These are phyloP conservation scores for Sceliomorpha sp. DNA, from an alignment of 2,888 invertebrate genomes.

Conservation along the genomic window DNA sequence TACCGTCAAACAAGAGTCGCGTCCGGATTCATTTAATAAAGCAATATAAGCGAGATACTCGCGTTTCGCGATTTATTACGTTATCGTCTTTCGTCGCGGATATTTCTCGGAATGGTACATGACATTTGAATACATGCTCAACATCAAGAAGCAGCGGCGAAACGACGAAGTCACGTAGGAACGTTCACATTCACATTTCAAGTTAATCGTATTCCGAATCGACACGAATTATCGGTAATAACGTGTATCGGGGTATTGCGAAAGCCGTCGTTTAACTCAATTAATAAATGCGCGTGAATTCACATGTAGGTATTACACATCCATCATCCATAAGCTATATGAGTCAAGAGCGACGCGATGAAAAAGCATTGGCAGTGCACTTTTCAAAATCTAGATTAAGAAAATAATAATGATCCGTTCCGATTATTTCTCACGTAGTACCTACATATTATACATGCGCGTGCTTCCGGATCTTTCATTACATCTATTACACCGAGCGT, in stretches of 20 bases:
- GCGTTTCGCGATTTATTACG: no score
- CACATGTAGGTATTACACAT: constrained; percentile 45
- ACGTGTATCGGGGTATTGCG: constrained; percentile 17
- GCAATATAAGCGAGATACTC: no score
- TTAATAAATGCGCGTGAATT: constrained; percentile 50
- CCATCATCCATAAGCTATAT: constrained; percentile 26
- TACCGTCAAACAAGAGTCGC: no score
- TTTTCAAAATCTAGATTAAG: constrained; percentile 50
- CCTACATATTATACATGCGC: constrained; percentile 40
- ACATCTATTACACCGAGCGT: constrained; percentile 25
- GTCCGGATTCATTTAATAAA: no score
- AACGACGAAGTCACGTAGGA: no score
- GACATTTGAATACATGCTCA: no score
- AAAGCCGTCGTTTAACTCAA: constrained; percentile 39
- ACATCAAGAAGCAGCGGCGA: no score
- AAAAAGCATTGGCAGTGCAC: background rate
- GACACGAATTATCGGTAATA: background rate
- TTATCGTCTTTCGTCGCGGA: no score
- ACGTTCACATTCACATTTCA: no score
- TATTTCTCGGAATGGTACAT: no score
- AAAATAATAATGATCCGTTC: constrained; percentile 52
- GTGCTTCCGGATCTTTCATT: constrained; percentile 50
- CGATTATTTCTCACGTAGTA: constrained; percentile 40
- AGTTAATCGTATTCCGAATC: background rate
- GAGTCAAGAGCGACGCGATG: constrained; percentile 18